Evolutionary conservation across 2,888 invertebrate genomes (phyloP).

Genomic region (Druceiella hillmani): DNA sequence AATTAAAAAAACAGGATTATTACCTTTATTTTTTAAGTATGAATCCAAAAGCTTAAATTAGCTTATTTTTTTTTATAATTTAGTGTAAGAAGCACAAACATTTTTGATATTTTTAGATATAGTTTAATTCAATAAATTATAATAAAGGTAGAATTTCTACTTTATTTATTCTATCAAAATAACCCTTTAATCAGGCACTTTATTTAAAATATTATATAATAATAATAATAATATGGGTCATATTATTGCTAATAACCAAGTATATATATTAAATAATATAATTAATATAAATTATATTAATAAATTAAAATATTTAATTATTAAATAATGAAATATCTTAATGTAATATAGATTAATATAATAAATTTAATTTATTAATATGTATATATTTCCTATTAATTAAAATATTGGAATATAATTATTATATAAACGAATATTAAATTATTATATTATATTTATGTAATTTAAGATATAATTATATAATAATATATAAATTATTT

Average conservation of each 20-base stretch:
- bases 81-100: constrained; percentile 57
- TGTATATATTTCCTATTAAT: constrained; percentile 13
- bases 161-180: constrained; percentile 58
- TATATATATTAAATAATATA: constrained; percentile 8
- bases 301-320: constrained; percentile 15
- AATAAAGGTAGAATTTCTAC: constrained; percentile 41
- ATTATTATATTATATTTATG: constrained; percentile 2
- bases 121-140: constrained; percentile 58
- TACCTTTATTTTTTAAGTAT: constrained; percentile 43
- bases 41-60: no score
- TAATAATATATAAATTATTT: background rate
- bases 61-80: no score
- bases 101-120: constrained; percentile 56
- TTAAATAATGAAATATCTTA: constrained; percentile 7
- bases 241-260: constrained; percentile 7
- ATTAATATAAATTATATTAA: constrained; percentile 11
- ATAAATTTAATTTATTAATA: constrained; percentile 14
- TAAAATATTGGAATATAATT: constrained; percentile 7
- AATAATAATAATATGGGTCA: background rate
- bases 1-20: constrained; percentile 48
- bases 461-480: constrained; percentile 5
- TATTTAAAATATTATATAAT: background rate
- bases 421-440: constrained; percentile 21
- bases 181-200: constrained; percentile 54
- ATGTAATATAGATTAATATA: constrained; percentile 13